Base-by-base conservation (phyloP, 1,140 invertebrate genomes). In the Gerris buenoi region DNA sequence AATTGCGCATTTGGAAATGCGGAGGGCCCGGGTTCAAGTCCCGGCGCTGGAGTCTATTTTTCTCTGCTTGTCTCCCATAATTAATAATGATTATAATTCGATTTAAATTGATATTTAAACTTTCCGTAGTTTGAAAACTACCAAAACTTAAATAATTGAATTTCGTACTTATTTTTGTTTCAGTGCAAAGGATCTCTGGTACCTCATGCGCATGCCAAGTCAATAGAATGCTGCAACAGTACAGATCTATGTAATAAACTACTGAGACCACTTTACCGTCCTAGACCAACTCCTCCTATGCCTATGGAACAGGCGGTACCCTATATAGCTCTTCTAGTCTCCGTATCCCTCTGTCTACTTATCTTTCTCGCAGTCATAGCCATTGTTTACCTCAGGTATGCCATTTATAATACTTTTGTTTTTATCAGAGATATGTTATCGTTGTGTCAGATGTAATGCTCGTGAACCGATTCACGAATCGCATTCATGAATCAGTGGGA, bases 181-280 rank as follows among this genome's bases (percentile, higher is more conserved):
- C 85, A 95, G 86, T 97, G 93, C 76, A 92, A 93, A 79, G 91
- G 89, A 23, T 81, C 88, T 68, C 79, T 88, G 61, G 87, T 89
- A 63, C 90, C 90, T 0, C 90, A 95, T 73, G 74, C 83, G 25
- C 81, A 84, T 71, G 86, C 87, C 2, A 93, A 91, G 74, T 86
- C 85, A 23, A 94, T 96, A 70, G 81, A 84, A 65, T 97, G 94
- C 77, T 97, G 94, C 78, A 84, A 88, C 72, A 79, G 83, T 56
- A 80, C 77, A 1, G 85, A 93, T 75, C 76, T 87, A 23, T 96
- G 93, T 79, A 96, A 97, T 78, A 83, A 83, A 71, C 77, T 85
- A 60, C 76, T 94, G 27, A 81, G 81, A 68, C 91, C 91, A 22
- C 81, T 78, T 57, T 87, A 87, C 64, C 81, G 81, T 27, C 81